Evolutionary conservation across 2,113 vertebrate genomes (phyloP), one percentile per base, ranked within the genome.

Genomic region (Microcebus murinus): DNA sequence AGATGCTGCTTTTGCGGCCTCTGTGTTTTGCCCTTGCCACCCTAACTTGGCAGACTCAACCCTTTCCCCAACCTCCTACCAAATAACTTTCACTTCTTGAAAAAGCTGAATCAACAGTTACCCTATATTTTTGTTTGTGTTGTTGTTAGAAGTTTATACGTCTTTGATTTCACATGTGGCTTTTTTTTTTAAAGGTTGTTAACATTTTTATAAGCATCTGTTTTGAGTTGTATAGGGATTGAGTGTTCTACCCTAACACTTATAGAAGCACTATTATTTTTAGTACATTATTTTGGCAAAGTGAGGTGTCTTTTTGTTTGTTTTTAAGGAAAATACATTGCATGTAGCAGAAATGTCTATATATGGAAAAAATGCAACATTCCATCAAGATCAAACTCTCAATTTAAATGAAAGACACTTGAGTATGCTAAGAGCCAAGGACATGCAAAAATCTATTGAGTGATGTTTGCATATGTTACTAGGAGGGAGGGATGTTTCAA

Each of bases 141-240:
- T 29, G 14, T 63, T 82, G 27, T 71, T 31, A 15, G 57, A 74
- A 36, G 25, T 8, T 83, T 36, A 10, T 7, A 50, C 73, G 36
- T 80, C 48, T 59, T 57, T 65, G 39, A 92, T 27, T 67, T 36
- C 65, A 21, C 21, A 13, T 31, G 29, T 57, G 57, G 7, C 17
- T 50, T 48, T 42, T 18, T 18, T 59, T 29, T 10, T 23, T 2
- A 25, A 68, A 8, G 65, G 48, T 25, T 39, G 81, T n/a, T 77
- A 71, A 95, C 50, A 83, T 59, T 96, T 87, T 83, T 67, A 21
- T 70, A 74, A 89, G 27, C 21, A 85, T 92, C 55, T 89, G 89
- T 65, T 85, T 80, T 76, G 45, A 82, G 85, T 73, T 73, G 52
- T 12, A 0, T 31, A 42, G 23, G 42, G 59, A 91, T 77, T 61